Evolutionary conservation across 2,888 invertebrate genomes (phyloP), one percentile per base, ranked within the genome.

Genomic region (Leistus spinibarbis): DNA sequence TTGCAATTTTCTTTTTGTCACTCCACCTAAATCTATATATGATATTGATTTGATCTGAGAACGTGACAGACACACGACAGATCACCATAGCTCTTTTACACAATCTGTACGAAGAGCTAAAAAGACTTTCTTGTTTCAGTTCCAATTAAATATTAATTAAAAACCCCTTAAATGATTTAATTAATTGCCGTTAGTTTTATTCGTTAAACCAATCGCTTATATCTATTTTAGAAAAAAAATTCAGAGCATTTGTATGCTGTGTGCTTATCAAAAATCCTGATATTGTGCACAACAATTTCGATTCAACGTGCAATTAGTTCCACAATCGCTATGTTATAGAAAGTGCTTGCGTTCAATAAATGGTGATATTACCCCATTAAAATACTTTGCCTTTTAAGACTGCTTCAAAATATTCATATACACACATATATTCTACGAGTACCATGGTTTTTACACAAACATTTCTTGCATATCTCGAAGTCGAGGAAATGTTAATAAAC

Each of bases 1-100:
- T 69, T 69, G 60, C 57, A 69, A 56, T 40, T 40, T 40, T 4
- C 57, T 60, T 69, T 60, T 24, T 69, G 40, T 60, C 60, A 19
- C 69, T 56, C 60, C 24, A 67, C 56, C 56, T 67, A 4, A 24
- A 54, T 54, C 54, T 54, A 68, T 68, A 68, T 24, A 56, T 24
- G 13, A 56, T 24, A 67, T 17, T 22, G 19, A 27, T 4, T 24
- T 56, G 10, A 3, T 54, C n/a, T n/a, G n/a, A n/a, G n/a, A n/a
- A n/a, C n/a, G n/a, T n/a, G n/a, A n/a, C n/a, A n/a, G n/a, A n/a
- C n/a, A n/a, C n/a, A n/a, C n/a, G n/a, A n/a, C n/a, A n/a, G n/a
- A n/a, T n/a, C n/a, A n/a, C n/a, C 17, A 63, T 63, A 13, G 22
- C 27, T 16, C n/a, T 57, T 17, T 4, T 57, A 17, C n/a, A 57